These are phyloP conservation scores for Cancer borealis DNA, from an alignment of 2,888 invertebrate species.

Conservation along the genomic window DNA sequence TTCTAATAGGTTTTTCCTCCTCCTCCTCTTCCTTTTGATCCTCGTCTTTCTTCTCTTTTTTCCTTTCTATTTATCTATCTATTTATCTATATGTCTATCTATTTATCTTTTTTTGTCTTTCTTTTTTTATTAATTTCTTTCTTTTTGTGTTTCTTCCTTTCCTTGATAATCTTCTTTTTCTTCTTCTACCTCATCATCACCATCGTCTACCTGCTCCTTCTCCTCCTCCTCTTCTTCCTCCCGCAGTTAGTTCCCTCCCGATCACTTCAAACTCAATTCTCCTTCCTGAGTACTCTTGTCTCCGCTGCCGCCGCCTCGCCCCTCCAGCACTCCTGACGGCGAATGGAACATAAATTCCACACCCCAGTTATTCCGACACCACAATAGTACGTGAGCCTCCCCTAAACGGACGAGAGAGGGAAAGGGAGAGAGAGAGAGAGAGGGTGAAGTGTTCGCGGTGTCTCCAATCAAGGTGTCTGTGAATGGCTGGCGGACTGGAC, in stretches of 20 bases:
- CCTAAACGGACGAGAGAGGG: not conserved
- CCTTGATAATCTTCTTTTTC: not conserved
- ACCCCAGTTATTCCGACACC: constrained; percentile 17
- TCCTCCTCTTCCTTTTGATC: not conserved
- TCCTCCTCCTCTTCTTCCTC: not conserved
- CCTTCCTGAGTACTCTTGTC: not conserved
- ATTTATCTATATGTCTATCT: not conserved
- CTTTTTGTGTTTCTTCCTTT: not conserved
- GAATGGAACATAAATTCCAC: not conserved
- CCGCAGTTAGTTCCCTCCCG: not conserved
- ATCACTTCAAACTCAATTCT: not conserved
- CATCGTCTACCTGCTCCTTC: not conserved
- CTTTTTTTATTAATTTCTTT: not conserved
- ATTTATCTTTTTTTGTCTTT: not conserved
- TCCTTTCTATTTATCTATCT: not conserved
- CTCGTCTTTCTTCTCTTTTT: not conserved
- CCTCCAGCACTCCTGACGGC: not conserved
- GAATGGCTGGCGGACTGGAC: not conserved
- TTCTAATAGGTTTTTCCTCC: not conserved
- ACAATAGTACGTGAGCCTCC: not conserved
- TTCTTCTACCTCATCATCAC: not conserved
- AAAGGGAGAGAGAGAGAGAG: not conserved
- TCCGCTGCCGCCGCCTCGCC: not conserved
- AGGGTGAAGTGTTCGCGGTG: not conserved
- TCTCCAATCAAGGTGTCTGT: not conserved